Evolutionary conservation across 1,140 invertebrate genomes (phyloP), one percentile per base, ranked within the genome.

Genomic region (Phenacoccus solenopsis): DNA sequence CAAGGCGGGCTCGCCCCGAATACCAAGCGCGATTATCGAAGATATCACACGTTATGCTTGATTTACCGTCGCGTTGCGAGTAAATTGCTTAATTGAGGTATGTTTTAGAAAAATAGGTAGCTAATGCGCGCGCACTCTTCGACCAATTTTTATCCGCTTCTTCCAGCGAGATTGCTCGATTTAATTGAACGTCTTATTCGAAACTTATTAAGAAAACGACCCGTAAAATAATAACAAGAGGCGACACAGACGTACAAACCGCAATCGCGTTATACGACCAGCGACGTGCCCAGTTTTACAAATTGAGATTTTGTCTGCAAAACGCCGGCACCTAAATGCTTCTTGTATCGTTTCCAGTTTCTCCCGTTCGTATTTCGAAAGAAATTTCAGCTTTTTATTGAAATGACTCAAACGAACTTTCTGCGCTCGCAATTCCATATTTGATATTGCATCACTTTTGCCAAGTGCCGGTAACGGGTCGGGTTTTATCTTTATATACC

Each of bases 201-300:
- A 64, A 64, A 64, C 59, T 64, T 64, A 64, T 64, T 64, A 64
- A 64, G 59, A 64, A 64, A 64, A 64, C 59, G 59, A 64, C 59
- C 59, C 59, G 25, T 64, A 64, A 64, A 64, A 64, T 64, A 64
- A 64, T 64, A 64, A 64, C 25, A 64, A 64, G 38, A 49, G 38
- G 38, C 38, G 38, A 49, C 38, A 49, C 38, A 49, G 38, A 49
- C 38, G 38, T 49, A 49, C 3, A 64, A 64, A 64, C 59, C 59
- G 25, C 59, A 64, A 64, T 64, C 59, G 59, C 59, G 21, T 64
- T 64, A 64, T 25, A 64, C 59, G 20, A 64, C 22, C 20, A 64
- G 59, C 3, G 59, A 64, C 59, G 59, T 64, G 59, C 59, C 59
- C 59, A 64, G 59, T 64, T 64, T 64, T 64, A 64, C 25, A 64